These are phyloP conservation scores for Karalla daura DNA, from an alignment of 2,797 vertebrate species.

Conservation along the genomic window DNA sequence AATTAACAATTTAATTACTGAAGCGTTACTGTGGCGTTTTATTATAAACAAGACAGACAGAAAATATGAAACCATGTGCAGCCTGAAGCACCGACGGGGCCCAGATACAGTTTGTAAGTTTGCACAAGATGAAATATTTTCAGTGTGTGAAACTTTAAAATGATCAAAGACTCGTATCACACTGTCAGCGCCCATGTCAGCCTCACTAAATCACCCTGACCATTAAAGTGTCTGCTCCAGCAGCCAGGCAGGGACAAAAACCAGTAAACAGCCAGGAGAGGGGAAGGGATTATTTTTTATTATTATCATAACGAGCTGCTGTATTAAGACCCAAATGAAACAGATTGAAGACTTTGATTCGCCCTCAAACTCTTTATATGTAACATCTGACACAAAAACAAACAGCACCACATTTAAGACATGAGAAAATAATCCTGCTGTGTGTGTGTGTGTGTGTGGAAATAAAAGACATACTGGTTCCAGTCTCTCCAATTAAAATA, in stretches of 20 bases:
- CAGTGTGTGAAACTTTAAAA: background rate
- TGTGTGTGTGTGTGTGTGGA: background rate
- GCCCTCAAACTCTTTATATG: background rate
- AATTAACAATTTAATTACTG: background rate
- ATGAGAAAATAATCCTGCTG: background rate
- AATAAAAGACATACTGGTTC: background rate
- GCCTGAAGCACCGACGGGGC: background rate
- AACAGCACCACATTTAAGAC: background rate
- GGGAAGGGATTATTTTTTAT: background rate
- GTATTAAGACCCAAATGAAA: background rate
- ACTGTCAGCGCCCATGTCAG: conserved; percentile 8
- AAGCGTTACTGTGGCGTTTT: background rate
- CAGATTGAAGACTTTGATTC: background rate
- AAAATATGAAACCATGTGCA: background rate
- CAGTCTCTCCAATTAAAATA: background rate
- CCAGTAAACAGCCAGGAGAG: conserved; percentile 1
- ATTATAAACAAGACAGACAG: background rate
- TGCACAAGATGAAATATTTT: conserved; percentile 20
- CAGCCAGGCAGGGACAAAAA: conserved; percentile 2
- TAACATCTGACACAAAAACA: background rate
- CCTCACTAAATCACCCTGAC: conserved; percentile 14
- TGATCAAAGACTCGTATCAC: conserved; percentile 4
- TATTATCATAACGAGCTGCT: background rate
- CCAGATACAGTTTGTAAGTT: conserved; percentile 9
- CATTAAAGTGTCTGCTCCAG: conserved; percentile 28